Evolutionary conservation across 2,797 vertebrate genomes (phyloP).

Genomic region (Coracias cyanogaster): DNA sequence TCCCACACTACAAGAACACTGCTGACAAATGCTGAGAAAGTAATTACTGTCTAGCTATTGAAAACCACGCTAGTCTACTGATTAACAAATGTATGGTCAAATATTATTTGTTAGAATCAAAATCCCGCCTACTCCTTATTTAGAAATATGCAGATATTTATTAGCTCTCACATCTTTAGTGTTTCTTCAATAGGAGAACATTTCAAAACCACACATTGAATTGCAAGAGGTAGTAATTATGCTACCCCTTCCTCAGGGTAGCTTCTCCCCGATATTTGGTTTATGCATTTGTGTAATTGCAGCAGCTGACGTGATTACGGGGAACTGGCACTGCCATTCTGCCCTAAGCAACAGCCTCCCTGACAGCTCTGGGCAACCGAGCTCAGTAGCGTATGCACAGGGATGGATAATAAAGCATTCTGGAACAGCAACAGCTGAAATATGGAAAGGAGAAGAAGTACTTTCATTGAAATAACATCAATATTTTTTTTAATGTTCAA

Average conservation of each 20-base stretch:
- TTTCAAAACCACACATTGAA: not conserved
- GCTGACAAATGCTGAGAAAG: not conserved
- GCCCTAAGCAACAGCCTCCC: not conserved
- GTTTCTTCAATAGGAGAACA: not conserved
- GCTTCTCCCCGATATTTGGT: not conserved
- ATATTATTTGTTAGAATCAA: not conserved
- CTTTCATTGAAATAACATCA: not conserved
- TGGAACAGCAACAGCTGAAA: not conserved
- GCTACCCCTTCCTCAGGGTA: not conserved
- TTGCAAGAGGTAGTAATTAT: not conserved
- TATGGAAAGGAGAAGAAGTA: not conserved
- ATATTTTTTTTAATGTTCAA: not conserved
- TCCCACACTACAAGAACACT: not conserved
- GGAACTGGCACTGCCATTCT: not conserved
- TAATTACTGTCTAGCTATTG: not conserved
- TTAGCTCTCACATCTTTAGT: not conserved
- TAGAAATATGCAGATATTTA: not conserved
- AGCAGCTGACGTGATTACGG: not conserved
- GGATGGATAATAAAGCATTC: not conserved
- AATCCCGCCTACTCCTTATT: not conserved
- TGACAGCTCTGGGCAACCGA: not conserved
- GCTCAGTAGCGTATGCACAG: not conserved
- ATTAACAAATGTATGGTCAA: not conserved
- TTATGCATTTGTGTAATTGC: not conserved
- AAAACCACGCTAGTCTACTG: not conserved